Evolutionary conservation across 2,888 invertebrate genomes (phyloP), one percentile per base, ranked within the genome.

Genomic region (Synanthedon formicaeformis): DNA sequence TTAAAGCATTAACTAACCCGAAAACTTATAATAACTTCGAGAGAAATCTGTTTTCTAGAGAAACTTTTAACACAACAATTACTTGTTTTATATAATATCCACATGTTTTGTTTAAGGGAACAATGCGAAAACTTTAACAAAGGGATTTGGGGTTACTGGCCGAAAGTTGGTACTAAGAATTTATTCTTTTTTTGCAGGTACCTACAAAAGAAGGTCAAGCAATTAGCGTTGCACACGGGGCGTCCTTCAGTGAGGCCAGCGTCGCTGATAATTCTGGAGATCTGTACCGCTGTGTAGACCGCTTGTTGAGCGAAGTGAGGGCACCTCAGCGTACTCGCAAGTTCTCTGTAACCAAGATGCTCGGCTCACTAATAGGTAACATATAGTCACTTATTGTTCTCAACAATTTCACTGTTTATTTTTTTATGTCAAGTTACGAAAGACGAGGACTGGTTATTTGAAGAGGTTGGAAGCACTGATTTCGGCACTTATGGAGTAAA

Each of bases 261-360:
- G 94, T 94, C 6, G 94, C 94, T 0, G 94, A 94, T 75, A 94
- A 94, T 78, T 92, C 91, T 23, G 90, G 91, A 13, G 91, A 91
- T 63, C 90, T 94, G 50, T 93, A 93, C 77, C 89, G 92, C 51
- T 91, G 93, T 54, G 92, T 94, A 65, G 93, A 93, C 71, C 82
- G 89, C 50, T 78, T 93, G 27, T 84, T 94, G 40, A 89, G 90
- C 56, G 93, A 93, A 68, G 92, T 92, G 55, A 89, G 91, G 56
- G 88, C 86, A 16, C 87, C 90, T 41, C 89, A 90, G 64, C 90
- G 92, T 63, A 89, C 91, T 60, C 83, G 93, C 60, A 93, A 93
- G 75, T 93, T 93, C 79, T 93, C 93, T 54, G 93, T 94, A 48
- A 92, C 92, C 40, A 94, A 94, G 78, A 93, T 94, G 93, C 90